Percentiles rank a stretch among this genome's conserved stretches.
Conservation (phyloP, 1,140 invertebrate species). For the Littorina saxatilis region DNA sequence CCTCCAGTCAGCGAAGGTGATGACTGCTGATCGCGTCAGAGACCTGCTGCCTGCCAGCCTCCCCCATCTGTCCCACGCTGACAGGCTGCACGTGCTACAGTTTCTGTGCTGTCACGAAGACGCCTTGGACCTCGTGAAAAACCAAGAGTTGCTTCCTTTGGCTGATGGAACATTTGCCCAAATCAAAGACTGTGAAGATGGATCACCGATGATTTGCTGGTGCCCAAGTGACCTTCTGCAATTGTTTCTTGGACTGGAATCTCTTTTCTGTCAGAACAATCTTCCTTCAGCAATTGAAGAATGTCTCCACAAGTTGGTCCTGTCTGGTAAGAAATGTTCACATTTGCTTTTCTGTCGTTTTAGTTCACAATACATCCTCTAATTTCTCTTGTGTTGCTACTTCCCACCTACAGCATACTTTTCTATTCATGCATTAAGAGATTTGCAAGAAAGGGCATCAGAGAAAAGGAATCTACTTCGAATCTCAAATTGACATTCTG, state of each 20-base stretch:
- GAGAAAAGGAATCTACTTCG: no score
- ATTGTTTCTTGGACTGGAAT: constrained; percentile 26
- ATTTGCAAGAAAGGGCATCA: no score
- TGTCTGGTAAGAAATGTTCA: background rate
- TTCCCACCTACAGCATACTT: no score
- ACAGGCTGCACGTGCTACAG: constrained; percentile 20
- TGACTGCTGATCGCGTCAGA: background rate
- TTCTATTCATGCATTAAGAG: no score
- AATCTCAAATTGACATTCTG: no score
- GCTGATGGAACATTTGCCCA: constrained; percentile 25
- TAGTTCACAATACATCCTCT: no score
- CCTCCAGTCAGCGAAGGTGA: background rate
- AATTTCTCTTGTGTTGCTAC: no score
- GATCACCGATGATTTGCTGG: background rate
- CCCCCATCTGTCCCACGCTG: background rate
- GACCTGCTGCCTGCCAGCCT: background rate
- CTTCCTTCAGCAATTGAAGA: background rate
- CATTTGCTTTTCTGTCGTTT: no score
- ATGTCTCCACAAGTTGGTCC: background rate
- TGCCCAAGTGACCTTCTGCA: background rate
- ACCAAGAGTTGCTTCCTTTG: constrained; percentile 13
- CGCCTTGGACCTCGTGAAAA: background rate
- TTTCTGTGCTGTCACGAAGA: constrained; percentile 14
- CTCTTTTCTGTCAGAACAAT: background rate
- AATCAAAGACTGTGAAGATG: background rate